Evolutionary conservation across 2,888 invertebrate genomes (phyloP).

Genomic region (Brassicogethes aeneus): DNA sequence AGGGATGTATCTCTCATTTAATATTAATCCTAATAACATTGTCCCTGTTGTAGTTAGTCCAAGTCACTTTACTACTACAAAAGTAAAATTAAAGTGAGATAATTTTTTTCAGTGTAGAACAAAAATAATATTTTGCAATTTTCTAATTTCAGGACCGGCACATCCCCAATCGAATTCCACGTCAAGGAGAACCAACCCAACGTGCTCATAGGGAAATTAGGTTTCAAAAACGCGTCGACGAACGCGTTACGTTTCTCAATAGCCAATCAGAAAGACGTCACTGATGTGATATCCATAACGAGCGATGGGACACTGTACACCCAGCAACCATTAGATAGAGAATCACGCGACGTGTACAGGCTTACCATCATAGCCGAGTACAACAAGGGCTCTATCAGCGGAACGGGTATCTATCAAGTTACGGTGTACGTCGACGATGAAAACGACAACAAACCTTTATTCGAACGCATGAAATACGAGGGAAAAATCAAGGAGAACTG

Average conservation of each 20-base stretch:
- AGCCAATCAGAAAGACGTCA: conserved; percentile 75
- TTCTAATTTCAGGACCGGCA: conserved; percentile 50
- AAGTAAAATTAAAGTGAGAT: too few relatives aligned
- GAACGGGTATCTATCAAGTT: conserved; percentile 71
- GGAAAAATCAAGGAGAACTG: conserved; percentile 75
- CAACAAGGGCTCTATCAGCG: conserved; percentile 53
- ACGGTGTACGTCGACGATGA: conserved; percentile 75
- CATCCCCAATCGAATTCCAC: conserved; percentile 63
- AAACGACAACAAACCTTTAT: conserved; percentile 79
- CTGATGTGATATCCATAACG: conserved; percentile 69
- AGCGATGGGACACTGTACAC: conserved; percentile 74
- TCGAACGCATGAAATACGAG: conserved; percentile 62
- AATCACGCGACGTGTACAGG: conserved; percentile 61
- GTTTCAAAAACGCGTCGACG: conserved; percentile 44
- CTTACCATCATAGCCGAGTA: conserved; percentile 75
- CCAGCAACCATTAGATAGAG: conserved; percentile 66
- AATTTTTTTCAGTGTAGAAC: too few relatives aligned
- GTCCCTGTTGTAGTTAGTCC: too few relatives aligned
- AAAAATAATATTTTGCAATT: too few relatives aligned
- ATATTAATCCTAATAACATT: too few relatives aligned
- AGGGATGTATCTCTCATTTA: too few relatives aligned
- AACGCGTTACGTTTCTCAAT: conserved; percentile 57
- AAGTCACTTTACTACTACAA: too few relatives aligned
- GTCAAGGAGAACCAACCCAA: conserved; percentile 69
- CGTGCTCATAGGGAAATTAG: conserved; percentile 62